Evolutionary conservation across 2,113 vertebrate species (phyloP).

Genomic region (Rhinogobius similis): DNA sequence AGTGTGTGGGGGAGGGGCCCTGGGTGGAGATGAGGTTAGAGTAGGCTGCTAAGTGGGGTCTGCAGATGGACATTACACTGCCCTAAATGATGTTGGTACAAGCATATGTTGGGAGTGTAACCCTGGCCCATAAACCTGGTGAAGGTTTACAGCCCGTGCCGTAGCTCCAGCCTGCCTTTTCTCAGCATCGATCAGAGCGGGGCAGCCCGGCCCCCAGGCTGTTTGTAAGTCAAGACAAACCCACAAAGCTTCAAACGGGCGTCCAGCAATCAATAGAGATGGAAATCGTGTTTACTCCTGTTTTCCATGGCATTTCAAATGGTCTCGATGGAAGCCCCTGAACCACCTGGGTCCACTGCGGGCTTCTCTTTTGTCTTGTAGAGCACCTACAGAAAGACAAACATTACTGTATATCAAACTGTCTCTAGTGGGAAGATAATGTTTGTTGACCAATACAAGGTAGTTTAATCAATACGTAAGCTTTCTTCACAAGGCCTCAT

Average conservation of each 20-base stretch:
- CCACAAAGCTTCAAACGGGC: conserved; percentile 43
- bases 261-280: conserved; percentile 59
- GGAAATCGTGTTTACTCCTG: conserved; percentile 53
- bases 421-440: conserved; percentile 36
- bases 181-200: conserved; percentile 47
- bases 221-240: conserved; percentile 65
- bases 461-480: conserved; percentile 46
- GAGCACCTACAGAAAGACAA: conserved; percentile 36
- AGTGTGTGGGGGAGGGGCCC: conserved; percentile 10
- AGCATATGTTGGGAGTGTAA: conserved; percentile 23
- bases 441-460: conserved; percentile 35
- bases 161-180: conserved; percentile 26
- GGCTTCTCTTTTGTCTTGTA: conserved; percentile 8
- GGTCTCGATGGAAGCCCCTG: conserved; percentile 25
- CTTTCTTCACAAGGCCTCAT: conserved; percentile 9
- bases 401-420: conserved; percentile 35
- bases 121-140: conserved; percentile 37
- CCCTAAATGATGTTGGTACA: conserved; percentile 34
- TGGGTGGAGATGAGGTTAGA: conserved; percentile 15
- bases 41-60: conserved; percentile 31
- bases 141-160: conserved; percentile 30
- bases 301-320: conserved; percentile 48
- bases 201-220: conserved; percentile 46
- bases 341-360: conserved; percentile 22
- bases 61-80: conserved; percentile 36